Percentiles rank a stretch among this genome's conserved stretches.
Evolutionary conservation across 2,113 vertebrate species (phyloP).

Genomic region (Scartelaos histophorus): DNA sequence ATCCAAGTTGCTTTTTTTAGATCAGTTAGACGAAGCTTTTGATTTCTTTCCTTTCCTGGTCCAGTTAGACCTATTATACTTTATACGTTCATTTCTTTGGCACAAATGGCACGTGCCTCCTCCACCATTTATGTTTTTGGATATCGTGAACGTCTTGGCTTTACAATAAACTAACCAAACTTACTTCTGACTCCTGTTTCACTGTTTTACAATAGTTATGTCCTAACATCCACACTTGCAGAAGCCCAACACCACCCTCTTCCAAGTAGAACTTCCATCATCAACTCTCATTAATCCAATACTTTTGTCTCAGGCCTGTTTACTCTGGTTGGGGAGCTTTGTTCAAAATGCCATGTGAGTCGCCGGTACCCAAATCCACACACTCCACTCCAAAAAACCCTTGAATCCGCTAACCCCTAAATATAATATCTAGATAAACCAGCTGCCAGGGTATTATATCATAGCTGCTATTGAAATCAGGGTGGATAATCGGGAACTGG

Average conservation of each 20-base stretch:
- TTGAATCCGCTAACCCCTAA: constrained; percentile 24
- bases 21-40: too few relatives aligned
- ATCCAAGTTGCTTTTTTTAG: too few relatives aligned
- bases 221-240: not conserved
- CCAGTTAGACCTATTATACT: too few relatives aligned
- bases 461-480: constrained; percentile 32
- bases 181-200: too few relatives aligned
- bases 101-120: too few relatives aligned
- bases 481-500: constrained; percentile 31
- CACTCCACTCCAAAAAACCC: constrained; percentile 30
- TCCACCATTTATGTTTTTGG: too few relatives aligned
- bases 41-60: too few relatives aligned
- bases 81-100: too few relatives aligned
- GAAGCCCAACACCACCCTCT: not conserved
- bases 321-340: constrained; percentile 65
- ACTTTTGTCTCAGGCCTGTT: constrained; percentile 71
- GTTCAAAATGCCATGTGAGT: constrained; percentile 54
- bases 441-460: constrained; percentile 51
- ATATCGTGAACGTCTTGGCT: too few relatives aligned
- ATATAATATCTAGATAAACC: constrained; percentile 52
- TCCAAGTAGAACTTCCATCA: constrained; percentile 79
- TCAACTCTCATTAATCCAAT: constrained; percentile 78
- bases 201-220: too few relatives aligned
- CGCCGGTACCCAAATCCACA: constrained; percentile 54
- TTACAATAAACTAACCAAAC: too few relatives aligned